Conservation (phyloP, 2,888 invertebrate genomes). For the Caenorhabditis afra region DNA sequence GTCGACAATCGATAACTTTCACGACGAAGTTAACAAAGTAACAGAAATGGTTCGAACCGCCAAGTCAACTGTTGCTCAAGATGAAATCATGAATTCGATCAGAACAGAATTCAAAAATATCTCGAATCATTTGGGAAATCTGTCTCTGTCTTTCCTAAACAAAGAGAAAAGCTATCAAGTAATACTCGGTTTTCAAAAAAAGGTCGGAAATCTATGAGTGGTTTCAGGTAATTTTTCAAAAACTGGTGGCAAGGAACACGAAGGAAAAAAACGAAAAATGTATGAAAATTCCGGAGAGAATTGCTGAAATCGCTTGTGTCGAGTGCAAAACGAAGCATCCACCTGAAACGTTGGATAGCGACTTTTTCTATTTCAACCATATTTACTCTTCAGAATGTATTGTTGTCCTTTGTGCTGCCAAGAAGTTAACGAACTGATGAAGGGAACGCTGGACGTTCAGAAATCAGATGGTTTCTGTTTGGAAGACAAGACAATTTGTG, state of each 20-base stretch:
- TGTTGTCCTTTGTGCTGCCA: constrained; percentile 4
- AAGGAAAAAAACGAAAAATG: constrained; percentile 1
- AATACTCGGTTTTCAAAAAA: neutral
- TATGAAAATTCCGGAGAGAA: neutral
- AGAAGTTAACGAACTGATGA: neutral
- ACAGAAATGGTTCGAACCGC: constrained; percentile 27
- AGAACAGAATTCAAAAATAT: too few species aligned
- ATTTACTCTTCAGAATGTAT: constrained; percentile 5
- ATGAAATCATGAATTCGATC: neutral
- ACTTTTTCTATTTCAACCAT: neutral
- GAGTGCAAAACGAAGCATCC: neutral
- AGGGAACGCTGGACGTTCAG: neutral
- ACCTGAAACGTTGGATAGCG: neutral
- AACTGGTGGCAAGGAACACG: neutral
- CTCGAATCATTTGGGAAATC: too few species aligned
- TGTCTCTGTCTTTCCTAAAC: too few species aligned
- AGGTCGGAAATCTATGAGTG: too few species aligned
- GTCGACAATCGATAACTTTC: neutral
- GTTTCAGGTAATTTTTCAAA: neutral
- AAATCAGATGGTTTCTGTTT: neutral
- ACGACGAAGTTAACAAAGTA: constrained; percentile 13
- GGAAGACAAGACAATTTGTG: neutral
- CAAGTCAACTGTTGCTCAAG: constrained; percentile 9
- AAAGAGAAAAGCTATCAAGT: too few species aligned
- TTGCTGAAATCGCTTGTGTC: neutral